Evolutionary conservation across 2,888 invertebrate genomes (phyloP).

Genomic region (Eupeodes latifasciatus): DNA sequence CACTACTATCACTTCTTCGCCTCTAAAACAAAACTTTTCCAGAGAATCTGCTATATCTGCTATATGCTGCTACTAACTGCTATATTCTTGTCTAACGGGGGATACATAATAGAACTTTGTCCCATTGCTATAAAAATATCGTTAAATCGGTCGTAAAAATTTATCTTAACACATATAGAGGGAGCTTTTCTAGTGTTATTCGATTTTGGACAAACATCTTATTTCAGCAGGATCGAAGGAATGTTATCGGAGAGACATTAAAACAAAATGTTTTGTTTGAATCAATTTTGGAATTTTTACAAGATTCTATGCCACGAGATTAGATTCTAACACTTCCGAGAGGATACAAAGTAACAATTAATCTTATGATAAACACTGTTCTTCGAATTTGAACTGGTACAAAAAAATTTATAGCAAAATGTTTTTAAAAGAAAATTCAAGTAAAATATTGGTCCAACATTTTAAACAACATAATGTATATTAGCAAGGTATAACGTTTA

Average conservation of each 20-base stretch:
- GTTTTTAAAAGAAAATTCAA: too few species aligned
- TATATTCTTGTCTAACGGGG: neutral
- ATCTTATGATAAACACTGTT: too few species aligned
- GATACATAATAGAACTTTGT: slow-evolving; percentile 22
- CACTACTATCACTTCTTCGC: neutral
- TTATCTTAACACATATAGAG: slow-evolving; percentile 35
- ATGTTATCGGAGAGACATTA: slow-evolving; percentile 55
- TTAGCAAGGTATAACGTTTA: too few species aligned
- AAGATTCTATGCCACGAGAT: slow-evolving; percentile 18
- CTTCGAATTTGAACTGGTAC: too few species aligned
- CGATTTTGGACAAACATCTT: slow-evolving; percentile 39
- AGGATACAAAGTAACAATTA: too few species aligned
- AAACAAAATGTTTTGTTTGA: slow-evolving; percentile 61
- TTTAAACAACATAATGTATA: too few species aligned
- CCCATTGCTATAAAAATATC: slow-evolving; percentile 56
- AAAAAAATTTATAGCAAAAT: too few species aligned
- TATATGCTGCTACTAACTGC: neutral
- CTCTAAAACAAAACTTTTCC: neutral
- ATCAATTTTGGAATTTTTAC: slow-evolving; percentile 69
- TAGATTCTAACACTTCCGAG: too few species aligned
- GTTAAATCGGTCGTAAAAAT: slow-evolving; percentile 57
- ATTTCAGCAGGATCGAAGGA: slow-evolving; percentile 26
- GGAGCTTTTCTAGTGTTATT: slow-evolving; percentile 12
- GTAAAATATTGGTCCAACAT: too few species aligned
- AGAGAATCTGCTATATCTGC: too few species aligned